Percentiles rank a stretch among this genome's conserved stretches.
Evolutionary conservation across 2,113 vertebrate species (phyloP).

Genomic region (Pongo abelii): DNA sequence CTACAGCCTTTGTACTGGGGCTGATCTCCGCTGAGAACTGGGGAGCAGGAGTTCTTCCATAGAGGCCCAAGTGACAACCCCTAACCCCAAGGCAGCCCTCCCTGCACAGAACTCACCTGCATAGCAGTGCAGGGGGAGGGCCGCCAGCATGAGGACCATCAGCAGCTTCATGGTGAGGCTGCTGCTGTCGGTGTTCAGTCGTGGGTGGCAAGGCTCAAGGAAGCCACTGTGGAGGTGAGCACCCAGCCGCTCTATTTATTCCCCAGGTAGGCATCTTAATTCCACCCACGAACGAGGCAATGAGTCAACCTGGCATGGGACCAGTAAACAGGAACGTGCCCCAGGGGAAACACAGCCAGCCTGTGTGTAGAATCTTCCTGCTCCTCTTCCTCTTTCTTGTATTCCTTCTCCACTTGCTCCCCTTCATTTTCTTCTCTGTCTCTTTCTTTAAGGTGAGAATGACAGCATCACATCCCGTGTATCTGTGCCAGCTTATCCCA

Average conservation of each 20-base stretch:
- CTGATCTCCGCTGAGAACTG: too few species aligned
- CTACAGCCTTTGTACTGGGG: too few species aligned
- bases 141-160: background rate
- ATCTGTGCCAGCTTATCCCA: too few species aligned
- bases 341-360: background rate
- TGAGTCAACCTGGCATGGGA: background rate
- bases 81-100: background rate
- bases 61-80: background rate
- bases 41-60: background rate
- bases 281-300: background rate
- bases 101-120: constrained; percentile 23
- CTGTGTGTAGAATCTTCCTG: background rate
- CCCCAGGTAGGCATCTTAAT: background rate
- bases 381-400: too few species aligned
- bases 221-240: background rate
- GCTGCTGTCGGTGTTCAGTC: background rate
- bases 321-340: background rate
- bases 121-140: background rate
- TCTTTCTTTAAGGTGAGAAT: too few species aligned
- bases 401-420: too few species aligned
- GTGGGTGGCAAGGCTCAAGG: background rate
- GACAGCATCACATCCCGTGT: too few species aligned
- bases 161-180: constrained; percentile 47
- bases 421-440: too few species aligned
- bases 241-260: constrained; percentile 28